Conservation (phyloP, 2,888 invertebrate species). For the Eulithis prunata region DNA sequence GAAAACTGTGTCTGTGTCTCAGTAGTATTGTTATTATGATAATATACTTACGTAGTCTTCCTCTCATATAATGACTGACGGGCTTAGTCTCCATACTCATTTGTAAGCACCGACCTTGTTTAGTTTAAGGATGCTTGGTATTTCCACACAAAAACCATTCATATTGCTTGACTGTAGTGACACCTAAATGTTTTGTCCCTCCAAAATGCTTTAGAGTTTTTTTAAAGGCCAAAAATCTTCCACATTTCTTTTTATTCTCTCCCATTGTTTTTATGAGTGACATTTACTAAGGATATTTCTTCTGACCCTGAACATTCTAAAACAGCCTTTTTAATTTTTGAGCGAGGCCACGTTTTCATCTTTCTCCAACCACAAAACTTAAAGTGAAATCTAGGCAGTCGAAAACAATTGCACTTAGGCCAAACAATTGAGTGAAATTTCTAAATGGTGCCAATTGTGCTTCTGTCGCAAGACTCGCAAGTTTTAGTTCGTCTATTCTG, state of each 20-base stretch:
- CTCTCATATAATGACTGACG: slow-evolving; percentile 34
- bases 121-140: slow-evolving; percentile 13
- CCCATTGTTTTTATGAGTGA: not conserved
- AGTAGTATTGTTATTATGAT: slow-evolving; percentile 43
- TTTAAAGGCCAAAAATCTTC: too few species aligned
- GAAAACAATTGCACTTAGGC: slow-evolving; percentile 33
- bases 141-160: slow-evolving; percentile 20
- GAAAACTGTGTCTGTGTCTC: slow-evolving; percentile 29
- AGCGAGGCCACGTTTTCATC: slow-evolving; percentile 1
- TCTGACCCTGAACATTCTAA: slow-evolving; percentile 1
- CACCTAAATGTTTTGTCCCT: not conserved
- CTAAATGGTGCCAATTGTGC: slow-evolving; percentile 41
- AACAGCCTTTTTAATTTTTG: slow-evolving; percentile 1
- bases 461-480: slow-evolving; percentile 31
- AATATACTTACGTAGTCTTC: slow-evolving; percentile 40
- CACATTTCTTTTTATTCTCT: not conserved
- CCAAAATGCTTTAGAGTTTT: slow-evolving; percentile 8
- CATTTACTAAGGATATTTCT: not conserved
- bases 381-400: slow-evolving; percentile 35
- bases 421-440: slow-evolving; percentile 39
- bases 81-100: slow-evolving; percentile 35
- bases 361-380: slow-evolving; percentile 19
- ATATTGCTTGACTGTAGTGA: slow-evolving; percentile 8
- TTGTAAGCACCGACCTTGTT: slow-evolving; percentile 31
- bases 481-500: slow-evolving; percentile 33